These are phyloP conservation scores for Desmophyllum pertusum DNA, from an alignment of 92 coral and sea anemone genomes.

Conservation along the genomic window DNA sequence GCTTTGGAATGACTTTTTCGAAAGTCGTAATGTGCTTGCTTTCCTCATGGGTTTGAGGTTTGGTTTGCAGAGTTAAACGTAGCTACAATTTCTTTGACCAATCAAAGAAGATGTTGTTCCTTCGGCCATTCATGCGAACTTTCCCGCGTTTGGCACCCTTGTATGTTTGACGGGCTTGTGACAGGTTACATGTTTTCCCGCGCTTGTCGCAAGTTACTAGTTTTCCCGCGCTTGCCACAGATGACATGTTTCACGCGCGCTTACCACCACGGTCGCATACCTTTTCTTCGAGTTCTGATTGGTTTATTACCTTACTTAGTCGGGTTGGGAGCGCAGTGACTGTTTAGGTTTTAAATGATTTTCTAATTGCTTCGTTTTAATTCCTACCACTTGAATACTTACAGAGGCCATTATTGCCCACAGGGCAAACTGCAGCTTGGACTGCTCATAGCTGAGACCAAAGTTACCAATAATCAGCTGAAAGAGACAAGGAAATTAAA, in stretches of 20 bases:
- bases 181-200: not conserved
- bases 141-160: not conserved
- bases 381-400: slow-evolving; percentile 29
- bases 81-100: too few species aligned
- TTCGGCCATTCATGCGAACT: too few species aligned
- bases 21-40: too few species aligned
- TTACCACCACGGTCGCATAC: not conserved
- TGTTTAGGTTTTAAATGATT: too few species aligned
- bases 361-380: too few species aligned
- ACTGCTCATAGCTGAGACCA: slow-evolving; percentile 87
- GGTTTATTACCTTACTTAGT: not conserved
- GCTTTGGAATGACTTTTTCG: too few species aligned
- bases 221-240: not conserved
- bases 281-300: not conserved
- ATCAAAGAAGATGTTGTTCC: too few species aligned
- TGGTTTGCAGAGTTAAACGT: too few species aligned
- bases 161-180: not conserved
- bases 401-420: slow-evolving; percentile 98
- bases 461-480: slow-evolving; percentile 95
- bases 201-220: not conserved
- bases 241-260: too few species aligned
- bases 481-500: not conserved
- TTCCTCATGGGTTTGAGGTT: too few species aligned
- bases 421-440: slow-evolving; percentile 94
- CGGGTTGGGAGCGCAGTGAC: not conserved